These are phyloP conservation scores for Oscheius sp. DNA, from an alignment of 2,888 invertebrate genomes.

Conservation along the genomic window DNA sequence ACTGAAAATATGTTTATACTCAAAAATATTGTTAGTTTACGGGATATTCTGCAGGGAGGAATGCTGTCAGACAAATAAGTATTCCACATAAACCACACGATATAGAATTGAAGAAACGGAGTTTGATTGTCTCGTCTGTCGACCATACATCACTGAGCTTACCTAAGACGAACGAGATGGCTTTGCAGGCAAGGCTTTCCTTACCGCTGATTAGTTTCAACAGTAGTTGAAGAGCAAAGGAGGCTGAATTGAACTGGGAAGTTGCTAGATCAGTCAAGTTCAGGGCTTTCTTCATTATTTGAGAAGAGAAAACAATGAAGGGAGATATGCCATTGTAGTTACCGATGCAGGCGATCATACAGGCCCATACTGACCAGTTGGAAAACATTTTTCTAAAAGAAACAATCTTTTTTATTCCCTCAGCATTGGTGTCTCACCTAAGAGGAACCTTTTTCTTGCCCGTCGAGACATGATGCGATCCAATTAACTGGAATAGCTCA, in stretches of 20 bases:
- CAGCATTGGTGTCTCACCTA: background rate
- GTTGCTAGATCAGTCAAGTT: slow-evolving; percentile 41
- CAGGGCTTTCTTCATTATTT: slow-evolving; percentile 40
- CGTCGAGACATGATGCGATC: background rate
- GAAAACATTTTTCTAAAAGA: slow-evolving; percentile 41
- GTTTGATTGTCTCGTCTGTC: slow-evolving; percentile 33
- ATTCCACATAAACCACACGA: slow-evolving; percentile 45
- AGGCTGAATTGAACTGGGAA: slow-evolving; percentile 39
- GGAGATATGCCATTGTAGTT: slow-evolving; percentile 50
- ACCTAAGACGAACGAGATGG: slow-evolving; percentile 32
- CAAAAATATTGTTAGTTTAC: slow-evolving; percentile 6
- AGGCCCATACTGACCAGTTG: slow-evolving; percentile 38
- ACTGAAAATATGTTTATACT: slow-evolving; percentile 14
- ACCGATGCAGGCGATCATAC: slow-evolving; percentile 42
- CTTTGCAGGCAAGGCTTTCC: background rate
- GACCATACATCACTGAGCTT: slow-evolving; percentile 29
- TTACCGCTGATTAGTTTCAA: slow-evolving; percentile 47
- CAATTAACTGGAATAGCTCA: slow-evolving; percentile 9
- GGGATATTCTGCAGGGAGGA: slow-evolving; percentile 38
- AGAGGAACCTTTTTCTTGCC: background rate
- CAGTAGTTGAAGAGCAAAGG: slow-evolving; percentile 41
- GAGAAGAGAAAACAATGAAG: slow-evolving; percentile 42
- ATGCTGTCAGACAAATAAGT: slow-evolving; percentile 42
- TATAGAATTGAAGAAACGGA: slow-evolving; percentile 48
- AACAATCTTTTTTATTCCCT: background rate